These are phyloP conservation scores for Gastracanthus pulcherrimus DNA, from an alignment of 2,888 invertebrate species.

Conservation along the genomic window DNA sequence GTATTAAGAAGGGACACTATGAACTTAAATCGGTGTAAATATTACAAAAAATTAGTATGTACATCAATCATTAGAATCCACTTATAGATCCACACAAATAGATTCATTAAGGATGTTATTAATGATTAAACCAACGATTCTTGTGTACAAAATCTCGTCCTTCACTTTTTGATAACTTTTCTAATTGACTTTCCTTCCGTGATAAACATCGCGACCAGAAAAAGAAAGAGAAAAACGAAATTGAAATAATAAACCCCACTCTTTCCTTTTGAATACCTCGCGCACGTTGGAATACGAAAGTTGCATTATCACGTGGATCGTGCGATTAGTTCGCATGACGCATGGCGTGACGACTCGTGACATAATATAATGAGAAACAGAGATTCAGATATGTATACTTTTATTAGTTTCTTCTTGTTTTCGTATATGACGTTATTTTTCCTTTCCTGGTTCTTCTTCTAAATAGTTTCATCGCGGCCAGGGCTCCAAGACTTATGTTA, in stretches of 20 bases:
- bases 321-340: constrained; percentile 55
- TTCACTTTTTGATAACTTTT: too few relatives aligned
- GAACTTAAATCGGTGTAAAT: too few relatives aligned
- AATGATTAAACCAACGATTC: too few relatives aligned
- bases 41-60: too few relatives aligned
- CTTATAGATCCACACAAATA: too few relatives aligned
- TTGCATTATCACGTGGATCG: constrained; percentile 57
- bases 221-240: not conserved
- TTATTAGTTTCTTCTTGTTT: not conserved
- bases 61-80: too few relatives aligned
- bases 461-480: not conserved
- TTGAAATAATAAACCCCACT: too few relatives aligned
- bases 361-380: constrained; percentile 40
- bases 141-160: too few relatives aligned
- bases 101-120: too few relatives aligned
- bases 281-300: not conserved
- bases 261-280: not conserved
- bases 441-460: not conserved
- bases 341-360: constrained; percentile 52
- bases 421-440: too few relatives aligned
- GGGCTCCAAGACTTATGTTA: too few relatives aligned
- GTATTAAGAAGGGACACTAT: too few relatives aligned
- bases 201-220: not conserved
- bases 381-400: constrained; percentile 1
- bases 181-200: not conserved